Evolutionary conservation across 2,888 invertebrate genomes (phyloP).

Genomic region (Lasioglossum zephyrum): DNA sequence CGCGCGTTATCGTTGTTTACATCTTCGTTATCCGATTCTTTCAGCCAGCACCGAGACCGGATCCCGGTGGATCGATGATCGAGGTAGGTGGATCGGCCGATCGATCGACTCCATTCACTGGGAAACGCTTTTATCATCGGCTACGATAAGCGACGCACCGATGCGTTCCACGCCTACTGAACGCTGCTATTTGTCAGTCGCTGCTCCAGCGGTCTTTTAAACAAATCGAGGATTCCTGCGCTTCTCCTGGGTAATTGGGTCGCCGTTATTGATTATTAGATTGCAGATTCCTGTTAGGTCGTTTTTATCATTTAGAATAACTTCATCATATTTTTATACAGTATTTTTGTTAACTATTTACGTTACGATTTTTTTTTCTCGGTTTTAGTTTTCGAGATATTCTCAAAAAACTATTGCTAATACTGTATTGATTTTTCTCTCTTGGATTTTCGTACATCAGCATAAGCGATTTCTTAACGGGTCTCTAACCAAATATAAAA

Average conservation of each 20-base stretch:
- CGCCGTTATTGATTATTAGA: background rate
- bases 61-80: slow-evolving; percentile 47
- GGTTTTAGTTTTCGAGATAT: too few species aligned
- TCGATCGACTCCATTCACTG: slow-evolving; percentile 46
- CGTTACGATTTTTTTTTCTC: too few species aligned
- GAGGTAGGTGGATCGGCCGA: slow-evolving; percentile 39
- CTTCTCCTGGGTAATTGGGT: slow-evolving; percentile 14
- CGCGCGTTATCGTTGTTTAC: slow-evolving; percentile 51
- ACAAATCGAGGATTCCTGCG: slow-evolving; percentile 12
- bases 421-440: too few species aligned
- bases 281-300: too few species aligned
- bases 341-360: too few species aligned
- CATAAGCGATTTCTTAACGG: too few species aligned
- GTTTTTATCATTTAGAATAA: too few species aligned
- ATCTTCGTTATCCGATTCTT: slow-evolving; percentile 47
- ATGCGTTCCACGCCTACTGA: slow-evolving; percentile 55
- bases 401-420: too few species aligned
- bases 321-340: too few species aligned
- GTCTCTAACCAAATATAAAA: too few species aligned
- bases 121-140: slow-evolving; percentile 39
- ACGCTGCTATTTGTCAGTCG: slow-evolving; percentile 42
- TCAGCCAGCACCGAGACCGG: slow-evolving; percentile 28
- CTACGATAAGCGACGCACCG: slow-evolving; percentile 54
- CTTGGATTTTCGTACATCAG: too few species aligned
- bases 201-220: slow-evolving; percentile 26